Conservation (phyloP, 2,888 invertebrate genomes). For the Acrobasis suavella region DNA sequence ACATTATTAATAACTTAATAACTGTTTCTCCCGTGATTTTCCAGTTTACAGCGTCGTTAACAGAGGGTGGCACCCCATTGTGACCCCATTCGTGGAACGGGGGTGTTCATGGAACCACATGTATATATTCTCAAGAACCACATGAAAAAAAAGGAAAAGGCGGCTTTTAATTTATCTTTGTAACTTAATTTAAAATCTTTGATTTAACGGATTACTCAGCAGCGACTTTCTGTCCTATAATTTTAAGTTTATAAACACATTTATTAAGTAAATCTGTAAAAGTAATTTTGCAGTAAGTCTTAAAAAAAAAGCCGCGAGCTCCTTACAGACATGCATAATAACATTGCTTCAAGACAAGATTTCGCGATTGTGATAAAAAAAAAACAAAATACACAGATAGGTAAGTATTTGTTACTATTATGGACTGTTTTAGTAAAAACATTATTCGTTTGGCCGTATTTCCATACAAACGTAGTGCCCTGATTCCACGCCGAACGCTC, state of each 20-base stretch:
- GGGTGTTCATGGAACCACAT: background rate
- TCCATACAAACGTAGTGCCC: too few species aligned
- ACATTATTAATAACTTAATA: slow-evolving; percentile 16
- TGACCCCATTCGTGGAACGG: slow-evolving; percentile 13
- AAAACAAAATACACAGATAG: too few species aligned
- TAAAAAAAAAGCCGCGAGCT: too few species aligned
- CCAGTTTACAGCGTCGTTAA: slow-evolving; percentile 16
- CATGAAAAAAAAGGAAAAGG: background rate
- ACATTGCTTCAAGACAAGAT: background rate
- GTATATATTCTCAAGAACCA: background rate
- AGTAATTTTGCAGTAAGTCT: too few species aligned
- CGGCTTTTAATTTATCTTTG: background rate
- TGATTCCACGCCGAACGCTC: too few species aligned
- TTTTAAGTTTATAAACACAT: too few species aligned
- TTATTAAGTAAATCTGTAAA: too few species aligned
- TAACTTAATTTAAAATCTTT: background rate
- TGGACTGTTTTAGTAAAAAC: background rate
- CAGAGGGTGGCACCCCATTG: slow-evolving; percentile 17
- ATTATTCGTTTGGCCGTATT: too few species aligned
- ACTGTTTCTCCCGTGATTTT: slow-evolving; percentile 16
- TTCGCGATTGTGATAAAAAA: background rate
- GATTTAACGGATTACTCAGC: too few species aligned
- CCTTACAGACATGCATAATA: too few species aligned
- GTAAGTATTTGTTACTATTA: too few species aligned
- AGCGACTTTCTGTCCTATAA: too few species aligned